phyloP scores from a whole-genome alignment of 1,140 invertebrate species.

The Helicoverpa zea region DNA sequence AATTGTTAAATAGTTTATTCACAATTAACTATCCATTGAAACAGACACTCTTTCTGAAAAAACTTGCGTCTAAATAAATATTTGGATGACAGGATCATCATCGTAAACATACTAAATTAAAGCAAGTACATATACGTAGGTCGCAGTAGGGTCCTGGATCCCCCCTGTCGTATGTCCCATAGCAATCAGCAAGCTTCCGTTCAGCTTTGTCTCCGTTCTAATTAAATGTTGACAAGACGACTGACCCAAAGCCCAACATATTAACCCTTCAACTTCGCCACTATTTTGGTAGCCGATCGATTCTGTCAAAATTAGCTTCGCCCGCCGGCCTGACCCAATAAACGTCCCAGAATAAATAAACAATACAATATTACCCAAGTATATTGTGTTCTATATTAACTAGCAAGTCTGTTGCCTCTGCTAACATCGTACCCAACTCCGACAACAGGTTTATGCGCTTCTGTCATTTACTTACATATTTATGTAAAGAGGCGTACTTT shows the following conservation, averaged over 20 bases:
- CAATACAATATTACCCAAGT: constrained; percentile 37
- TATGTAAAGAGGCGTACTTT: background rate
- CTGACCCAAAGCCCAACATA: constrained; percentile 28
- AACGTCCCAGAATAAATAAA: constrained; percentile 44
- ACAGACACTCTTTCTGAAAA: no score
- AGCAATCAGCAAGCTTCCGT: constrained; percentile 6
- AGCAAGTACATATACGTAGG: no score
- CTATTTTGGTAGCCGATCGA: constrained; percentile 46
- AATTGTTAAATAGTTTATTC: no score
- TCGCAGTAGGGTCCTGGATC: background rate
- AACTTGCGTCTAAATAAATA: background rate
- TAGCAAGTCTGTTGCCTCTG: constrained; percentile 5
- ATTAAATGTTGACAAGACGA: constrained; percentile 27
- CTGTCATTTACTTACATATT: constrained; percentile 11
- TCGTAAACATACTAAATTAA: background rate
- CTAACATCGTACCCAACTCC: background rate
- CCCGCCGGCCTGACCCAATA: constrained; percentile 41
- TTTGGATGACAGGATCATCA: no score
- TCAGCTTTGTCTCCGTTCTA: constrained; percentile 3
- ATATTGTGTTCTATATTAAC: constrained; percentile 29
- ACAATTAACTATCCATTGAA: no score
- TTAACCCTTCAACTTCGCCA: constrained; percentile 35
- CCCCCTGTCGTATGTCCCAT: background rate
- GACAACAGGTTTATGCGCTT: background rate
- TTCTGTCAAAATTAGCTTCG: constrained; percentile 47